A percentile compares a stretch with the other conserved stretches of the same genome.
Evolutionary conservation across 2,113 vertebrate species (phyloP).

Genomic region (Numenius arquata): DNA sequence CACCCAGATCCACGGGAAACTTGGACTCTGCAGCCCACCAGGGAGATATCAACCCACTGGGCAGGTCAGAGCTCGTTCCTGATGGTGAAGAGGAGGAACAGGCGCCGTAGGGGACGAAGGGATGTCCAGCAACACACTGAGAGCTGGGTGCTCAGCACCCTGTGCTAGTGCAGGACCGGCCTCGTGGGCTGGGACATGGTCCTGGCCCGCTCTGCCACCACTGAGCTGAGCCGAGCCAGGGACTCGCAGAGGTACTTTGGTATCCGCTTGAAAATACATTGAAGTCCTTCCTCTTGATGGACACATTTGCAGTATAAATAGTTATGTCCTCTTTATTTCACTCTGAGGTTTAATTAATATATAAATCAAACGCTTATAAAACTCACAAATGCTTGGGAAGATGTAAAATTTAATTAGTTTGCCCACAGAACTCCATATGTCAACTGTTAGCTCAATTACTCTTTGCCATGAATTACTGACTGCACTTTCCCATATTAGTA

Average conservation of each 20-base stretch:
- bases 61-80: background rate
- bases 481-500: slow-evolving; percentile 57
- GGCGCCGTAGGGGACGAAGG: background rate
- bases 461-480: slow-evolving; percentile 59
- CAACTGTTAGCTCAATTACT: slow-evolving; percentile 67
- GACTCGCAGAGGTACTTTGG: background rate
- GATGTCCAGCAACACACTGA: background rate
- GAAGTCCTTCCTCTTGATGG: slow-evolving; percentile 1
- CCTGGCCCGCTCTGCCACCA: background rate
- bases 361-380: slow-evolving; percentile 71
- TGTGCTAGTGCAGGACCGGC: background rate
- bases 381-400: slow-evolving; percentile 69
- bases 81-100: background rate
- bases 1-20: background rate
- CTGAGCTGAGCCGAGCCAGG: background rate
- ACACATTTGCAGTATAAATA: slow-evolving; percentile 43
- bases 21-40: background rate
- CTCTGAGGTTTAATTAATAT: slow-evolving; percentile 75
- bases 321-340: slow-evolving; percentile 61
- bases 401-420: slow-evolving; percentile 77
- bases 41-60: background rate
- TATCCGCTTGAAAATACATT: slow-evolving; percentile 3
- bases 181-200: background rate
- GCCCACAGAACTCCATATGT: slow-evolving; percentile 73
- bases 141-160: background rate